Evolutionary conservation across 2,888 invertebrate genomes (phyloP), one percentile per base, ranked within the genome.

Genomic region (Ennomos erosarius): DNA sequence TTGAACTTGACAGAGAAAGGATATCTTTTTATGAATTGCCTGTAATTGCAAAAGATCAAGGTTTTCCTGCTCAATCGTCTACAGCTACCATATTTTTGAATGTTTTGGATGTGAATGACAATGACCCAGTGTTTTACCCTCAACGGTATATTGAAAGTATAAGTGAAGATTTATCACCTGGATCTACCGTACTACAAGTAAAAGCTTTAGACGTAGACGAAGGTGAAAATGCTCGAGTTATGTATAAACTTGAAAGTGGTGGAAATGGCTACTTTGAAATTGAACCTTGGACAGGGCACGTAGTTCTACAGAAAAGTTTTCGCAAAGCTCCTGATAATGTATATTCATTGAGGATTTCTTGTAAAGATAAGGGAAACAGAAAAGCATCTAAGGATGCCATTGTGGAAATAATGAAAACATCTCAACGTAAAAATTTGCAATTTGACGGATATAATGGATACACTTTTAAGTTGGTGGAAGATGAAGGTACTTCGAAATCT

Each of bases 81-180:
- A 97, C 98, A 0, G 97, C 98, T 9, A 97, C 97, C 0, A 95
- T 99, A 50, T 93, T 94, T 75, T 87, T 99, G 8, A 95, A 93
- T 68, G 94, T 99, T 12, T 91, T 95, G 61, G 99, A 99, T 87
- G 95, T 97, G 10, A 99, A 99, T 84, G 99, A 99, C 86, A 98
- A 99, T 83, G 94, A 95, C 72, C 99, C 99, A 0, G 94, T 95
- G 75, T 98, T 99, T 90, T 98, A 98, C 89, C 99, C 99, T 0
- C 94, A 94, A 78, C 94, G 95, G 75, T 99, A 99, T 85, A 96
- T 98, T 79, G 94, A 96, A 70, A 94, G 95, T 43, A 92, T 98
- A 43, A 92, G 94, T 37, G 96, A 96, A 73, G 95, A 96, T 77
- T 87, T 94, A 37, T 87, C 93, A 56, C 83, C 94, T 13, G 95